Evolutionary conservation across 1,140 invertebrate genomes (phyloP), one percentile per base, ranked within the genome.

Genomic region (Mactra quadrangularis): DNA sequence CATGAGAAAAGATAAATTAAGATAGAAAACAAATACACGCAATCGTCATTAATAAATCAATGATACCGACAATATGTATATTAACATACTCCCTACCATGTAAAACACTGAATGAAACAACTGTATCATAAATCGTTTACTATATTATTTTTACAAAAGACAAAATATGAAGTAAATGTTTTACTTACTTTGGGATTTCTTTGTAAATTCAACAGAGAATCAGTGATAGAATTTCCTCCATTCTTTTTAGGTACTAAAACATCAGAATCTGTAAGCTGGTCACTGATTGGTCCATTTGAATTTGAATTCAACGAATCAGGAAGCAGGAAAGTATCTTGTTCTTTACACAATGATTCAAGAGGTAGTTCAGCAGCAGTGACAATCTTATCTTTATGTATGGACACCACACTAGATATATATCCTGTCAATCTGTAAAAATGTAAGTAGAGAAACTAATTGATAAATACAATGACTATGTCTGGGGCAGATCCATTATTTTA

Each of bases 321-420:
- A 47, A 84, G 25, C 2, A 75, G 27, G 83, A 86, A 88, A 19
- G 82, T 75, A 41, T 87, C 86, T 53, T 87, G 84, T 1, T 85
- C 62, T 68, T 89, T 90, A 83, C 87, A 90, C 15, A 92, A 76
- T n/a, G 62, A 77, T 57, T 91, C 90, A 35, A 91, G 75, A 27
- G 91, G 89, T 19, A 90, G 57, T 57, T 92, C 91, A 33, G 88
- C 85, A 38, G 90, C 85, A 82, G 85, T 88, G 0, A 89, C 77
- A 27, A 90, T 47, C 9, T 62, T 71, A 55, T 79, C 60, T 19
- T 75, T 60, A 13, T 79, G 72, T 11, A 89, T 50, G 3, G 88
- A 59, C 3, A 77, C 68, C 17, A 91, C 74, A 19, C 87, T 85
- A 27, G 68, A 87, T 13, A 91, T 76, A 41, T 64, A 76, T 41